Percentiles rank a stretch among this genome's conserved stretches.
Conservation (phyloP, 2,888 invertebrate genomes). For the Rhingia rostrata region DNA sequence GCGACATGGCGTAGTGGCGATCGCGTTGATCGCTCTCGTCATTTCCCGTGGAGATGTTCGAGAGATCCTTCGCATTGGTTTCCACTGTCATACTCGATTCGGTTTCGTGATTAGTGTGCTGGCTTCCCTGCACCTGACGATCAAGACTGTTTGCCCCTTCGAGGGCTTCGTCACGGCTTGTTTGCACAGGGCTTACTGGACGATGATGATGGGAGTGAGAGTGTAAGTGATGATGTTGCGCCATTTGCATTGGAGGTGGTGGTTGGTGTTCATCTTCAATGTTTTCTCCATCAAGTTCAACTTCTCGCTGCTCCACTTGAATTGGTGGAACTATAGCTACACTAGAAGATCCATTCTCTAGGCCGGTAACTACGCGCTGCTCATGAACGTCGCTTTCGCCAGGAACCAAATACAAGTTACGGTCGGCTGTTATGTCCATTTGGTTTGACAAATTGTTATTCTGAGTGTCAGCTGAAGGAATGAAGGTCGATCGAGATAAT, state of each 20-base stretch:
- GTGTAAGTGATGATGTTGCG: constrained; percentile 48
- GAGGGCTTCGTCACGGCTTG: constrained; percentile 84
- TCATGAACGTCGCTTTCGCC: constrained; percentile 79
- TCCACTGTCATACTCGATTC: constrained; percentile 75
- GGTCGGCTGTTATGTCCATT: constrained; percentile 77
- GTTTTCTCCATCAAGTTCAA: constrained; percentile 86
- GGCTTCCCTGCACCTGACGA: constrained; percentile 76
- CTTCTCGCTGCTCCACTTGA: constrained; percentile 84
- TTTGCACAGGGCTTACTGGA: constrained; percentile 65
- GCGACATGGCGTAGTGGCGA: constrained; percentile 55
- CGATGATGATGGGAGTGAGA: constrained; percentile 57
- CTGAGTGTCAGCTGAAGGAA: constrained; percentile 50
- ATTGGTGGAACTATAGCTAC: constrained; percentile 76
- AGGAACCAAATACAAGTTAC: constrained; percentile 80
- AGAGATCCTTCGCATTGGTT: constrained; percentile 77
- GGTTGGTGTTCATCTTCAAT: constrained; percentile 81
- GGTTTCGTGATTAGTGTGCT: constrained; percentile 67
- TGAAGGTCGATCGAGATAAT: constrained; percentile 61
- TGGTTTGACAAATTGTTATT: constrained; percentile 65
- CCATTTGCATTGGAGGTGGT: constrained; percentile 60
- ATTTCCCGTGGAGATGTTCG: constrained; percentile 80
- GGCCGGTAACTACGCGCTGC: constrained; percentile 85
- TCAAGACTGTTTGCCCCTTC: constrained; percentile 83
- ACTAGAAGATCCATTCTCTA: constrained; percentile 83
- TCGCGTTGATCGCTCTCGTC: constrained; percentile 81